Evolutionary conservation across 2,888 invertebrate genomes (phyloP), one percentile per base, ranked within the genome.

Genomic region (Bursaphelenchus okinawaensis): DNA sequence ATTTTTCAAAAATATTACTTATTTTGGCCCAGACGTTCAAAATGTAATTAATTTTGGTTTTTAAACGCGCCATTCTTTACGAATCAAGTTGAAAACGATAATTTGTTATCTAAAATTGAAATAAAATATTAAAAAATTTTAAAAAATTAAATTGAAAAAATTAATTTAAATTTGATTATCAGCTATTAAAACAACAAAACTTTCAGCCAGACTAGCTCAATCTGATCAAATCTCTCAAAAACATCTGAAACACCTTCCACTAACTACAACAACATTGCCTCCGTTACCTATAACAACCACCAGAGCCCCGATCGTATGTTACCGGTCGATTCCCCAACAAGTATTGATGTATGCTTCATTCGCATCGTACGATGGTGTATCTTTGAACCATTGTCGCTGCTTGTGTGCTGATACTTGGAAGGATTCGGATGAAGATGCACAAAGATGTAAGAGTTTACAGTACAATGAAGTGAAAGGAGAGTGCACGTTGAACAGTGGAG

Each of bases 401-500:
- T 63, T 56, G 6, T 72, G 72, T 31, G 75, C 72, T 12, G 54
- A 72, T 24, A 75, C 72, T 12, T 76, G 71, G 71, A 56, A 29
- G 19, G 22, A 26, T 57, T 12, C 22, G 19, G 6, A 56, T 29
- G 27, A 22, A 4, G 52, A 22, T 57, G 28, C 26, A 23, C 52
- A 19, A 7, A 62, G 63, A 16, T 73, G 74, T 60, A 69, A 68
- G 55, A 68, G 68, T 9, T 29, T 80, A 62, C 76, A 77, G 24
- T 77, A 69, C 66, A 72, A 73, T 51, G 65, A 66, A 12, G 67
- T 55, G 24, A 73, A 71, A 52, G 67, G 68, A 27, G 62, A 62
- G 24, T 80, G 80, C 56, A 63, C 68, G 7, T 66, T 80, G 60
- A 81, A 80, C 59, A 71, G 66, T 29, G 79, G 40, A 19, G 75